phyloP scores from a whole-genome alignment of 2,797 vertebrate species.

The Merluccius polli region DNA sequence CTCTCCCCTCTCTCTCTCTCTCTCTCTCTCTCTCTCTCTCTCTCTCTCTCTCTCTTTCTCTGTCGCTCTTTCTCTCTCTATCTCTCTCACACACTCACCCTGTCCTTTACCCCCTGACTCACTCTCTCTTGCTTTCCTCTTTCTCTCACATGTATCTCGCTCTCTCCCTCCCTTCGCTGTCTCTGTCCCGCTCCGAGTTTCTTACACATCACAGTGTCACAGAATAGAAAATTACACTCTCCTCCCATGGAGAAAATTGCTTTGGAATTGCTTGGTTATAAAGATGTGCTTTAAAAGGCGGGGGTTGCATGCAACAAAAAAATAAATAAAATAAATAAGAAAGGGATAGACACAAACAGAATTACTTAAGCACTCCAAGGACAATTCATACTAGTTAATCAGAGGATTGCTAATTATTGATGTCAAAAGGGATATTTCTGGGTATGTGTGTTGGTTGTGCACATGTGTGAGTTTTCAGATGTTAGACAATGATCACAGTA shows the following conservation, averaged over 20 bases:
- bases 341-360: conserved; percentile 70
- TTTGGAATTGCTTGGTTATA: conserved; percentile 85
- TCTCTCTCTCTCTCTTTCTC: neutral
- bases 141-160: too few species aligned
- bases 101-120: conserved; percentile 40
- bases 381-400: conserved; percentile 73
- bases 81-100: neutral
- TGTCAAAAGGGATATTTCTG: conserved; percentile 66
- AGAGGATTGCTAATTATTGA: conserved; percentile 73
- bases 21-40: neutral
- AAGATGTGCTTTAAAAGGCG: conserved; percentile 77
- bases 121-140: conserved; percentile 23
- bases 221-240: conserved; percentile 86
- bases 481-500: conserved; percentile 27
- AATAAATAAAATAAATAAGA: conserved; percentile 23
- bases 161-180: conserved; percentile 27
- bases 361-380: conserved; percentile 76
- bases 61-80: conserved; percentile 32
- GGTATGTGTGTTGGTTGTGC: conserved; percentile 42
- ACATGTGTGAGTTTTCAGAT: conserved; percentile 38
- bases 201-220: conserved; percentile 84
- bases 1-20: neutral
- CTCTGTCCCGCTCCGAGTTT: conserved; percentile 69
- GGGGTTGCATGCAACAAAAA: conserved; percentile 69
- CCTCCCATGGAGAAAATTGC: conserved; percentile 85